Conservation (phyloP, 2,113 vertebrate genomes). For the Varanus salvator region DNA sequence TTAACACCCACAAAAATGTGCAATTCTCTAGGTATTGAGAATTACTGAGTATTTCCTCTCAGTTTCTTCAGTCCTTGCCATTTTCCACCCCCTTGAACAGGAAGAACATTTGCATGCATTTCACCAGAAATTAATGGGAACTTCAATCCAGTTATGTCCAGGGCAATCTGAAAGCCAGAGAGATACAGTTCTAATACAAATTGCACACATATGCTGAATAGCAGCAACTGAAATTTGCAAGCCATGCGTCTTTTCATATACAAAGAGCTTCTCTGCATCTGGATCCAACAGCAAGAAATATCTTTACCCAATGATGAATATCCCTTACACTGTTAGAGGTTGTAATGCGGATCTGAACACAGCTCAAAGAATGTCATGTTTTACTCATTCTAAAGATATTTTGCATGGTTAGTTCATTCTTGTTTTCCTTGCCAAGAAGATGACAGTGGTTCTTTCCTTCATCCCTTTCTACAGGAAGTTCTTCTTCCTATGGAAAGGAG, state of each 20-base stretch:
- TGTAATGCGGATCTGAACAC: neutral
- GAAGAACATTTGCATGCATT: neutral
- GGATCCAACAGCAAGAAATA: neutral
- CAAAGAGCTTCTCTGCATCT: neutral
- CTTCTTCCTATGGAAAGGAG: neutral
- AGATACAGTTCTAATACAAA: neutral
- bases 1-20: neutral
- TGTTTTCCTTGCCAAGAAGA: neutral
- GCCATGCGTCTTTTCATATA: neutral
- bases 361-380: neutral
- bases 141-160: neutral
- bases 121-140: neutral
- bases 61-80: neutral
- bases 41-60: conserved; percentile 18
- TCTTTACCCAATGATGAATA: neutral
- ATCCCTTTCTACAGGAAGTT: neutral
- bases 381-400: neutral
- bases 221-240: neutral
- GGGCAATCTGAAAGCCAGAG: neutral
- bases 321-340: neutral
- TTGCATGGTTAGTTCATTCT: neutral
- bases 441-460: neutral
- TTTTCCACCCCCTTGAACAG: neutral
- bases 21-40: neutral
- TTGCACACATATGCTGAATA: neutral